phyloP scores from a whole-genome alignment of 2,888 invertebrate genomes.

The Mythimna lalbum region DNA sequence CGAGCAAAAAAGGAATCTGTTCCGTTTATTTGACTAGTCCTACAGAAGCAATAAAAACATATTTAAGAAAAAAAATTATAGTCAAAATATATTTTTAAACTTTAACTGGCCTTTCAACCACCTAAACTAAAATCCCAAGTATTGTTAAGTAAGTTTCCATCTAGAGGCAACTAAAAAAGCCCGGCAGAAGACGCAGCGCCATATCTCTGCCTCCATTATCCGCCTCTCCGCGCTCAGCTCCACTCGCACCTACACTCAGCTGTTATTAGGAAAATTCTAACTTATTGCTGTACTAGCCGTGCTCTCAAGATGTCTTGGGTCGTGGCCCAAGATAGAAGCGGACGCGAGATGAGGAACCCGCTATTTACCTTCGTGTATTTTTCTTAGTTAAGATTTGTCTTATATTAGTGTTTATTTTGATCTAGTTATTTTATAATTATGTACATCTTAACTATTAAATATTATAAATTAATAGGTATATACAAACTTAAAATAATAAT shows the following conservation, averaged over 20 bases:
- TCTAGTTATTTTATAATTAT: no score
- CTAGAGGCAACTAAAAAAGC: constrained; percentile 45
- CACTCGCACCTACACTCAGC: constrained; percentile 61
- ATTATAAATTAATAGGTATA: no score
- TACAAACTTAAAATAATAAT: no score
- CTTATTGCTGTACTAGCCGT: constrained; percentile 82
- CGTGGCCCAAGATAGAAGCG: constrained; percentile 59
- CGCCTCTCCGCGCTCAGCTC: constrained; percentile 58
- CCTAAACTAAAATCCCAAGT: neutral
- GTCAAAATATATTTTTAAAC: neutral
- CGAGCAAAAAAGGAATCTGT: no score
- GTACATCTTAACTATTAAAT: no score
- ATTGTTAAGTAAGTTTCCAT: constrained; percentile 27
- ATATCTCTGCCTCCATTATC: constrained; percentile 62
- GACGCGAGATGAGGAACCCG: neutral
- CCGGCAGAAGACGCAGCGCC: constrained; percentile 32
- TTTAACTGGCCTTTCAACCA: neutral
- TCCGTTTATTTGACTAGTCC: no score
- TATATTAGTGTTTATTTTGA: no score
- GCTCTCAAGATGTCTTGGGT: constrained; percentile 68
- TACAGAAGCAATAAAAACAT: no score
- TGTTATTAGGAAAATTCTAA: constrained; percentile 88
- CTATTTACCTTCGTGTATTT: neutral
- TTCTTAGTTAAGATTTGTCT: no score
- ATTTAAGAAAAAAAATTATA: neutral